Percentiles rank a stretch among this genome's conserved stretches.
Conservation (phyloP, 1,140 invertebrate genomes). For the Kradibia gibbosae region DNA sequence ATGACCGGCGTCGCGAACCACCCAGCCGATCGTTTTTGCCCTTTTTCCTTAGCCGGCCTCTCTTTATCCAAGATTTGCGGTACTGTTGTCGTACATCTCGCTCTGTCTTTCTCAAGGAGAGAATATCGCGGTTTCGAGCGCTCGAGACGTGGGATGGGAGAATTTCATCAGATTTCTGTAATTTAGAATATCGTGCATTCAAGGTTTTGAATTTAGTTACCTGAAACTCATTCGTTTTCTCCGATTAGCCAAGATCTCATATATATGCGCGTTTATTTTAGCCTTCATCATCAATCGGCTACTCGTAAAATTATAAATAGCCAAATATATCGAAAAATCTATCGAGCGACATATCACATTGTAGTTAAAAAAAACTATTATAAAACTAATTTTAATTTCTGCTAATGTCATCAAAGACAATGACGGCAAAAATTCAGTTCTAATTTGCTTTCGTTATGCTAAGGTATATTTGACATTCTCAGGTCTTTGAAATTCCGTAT, state of each 20-base stretch:
- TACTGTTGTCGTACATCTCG: neutral
- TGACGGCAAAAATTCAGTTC: no score
- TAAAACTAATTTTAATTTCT: no score
- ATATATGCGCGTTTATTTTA: no score
- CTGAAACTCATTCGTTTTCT: neutral
- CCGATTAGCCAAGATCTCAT: neutral
- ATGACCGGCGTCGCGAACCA: neutral
- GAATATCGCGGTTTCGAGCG: neutral
- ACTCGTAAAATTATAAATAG: no score
- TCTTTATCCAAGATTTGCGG: neutral
- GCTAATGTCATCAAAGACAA: no score
- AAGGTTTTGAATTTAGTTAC: conserved; percentile 8
- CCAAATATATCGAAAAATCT: no score
- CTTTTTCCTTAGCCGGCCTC: neutral
- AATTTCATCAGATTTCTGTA: conserved; percentile 37
- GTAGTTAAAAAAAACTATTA: no score
- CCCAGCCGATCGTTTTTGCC: no score
- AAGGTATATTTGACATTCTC: neutral
- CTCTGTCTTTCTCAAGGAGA: neutral
- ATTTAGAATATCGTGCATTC: neutral
- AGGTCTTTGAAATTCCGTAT: neutral
- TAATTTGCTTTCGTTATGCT: neutral
- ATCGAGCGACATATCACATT: no score
- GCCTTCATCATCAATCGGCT: no score
- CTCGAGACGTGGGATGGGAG: no score